Evolutionary conservation across 2,888 invertebrate species (phyloP).

Genomic region (Synergus gifuensis): DNA sequence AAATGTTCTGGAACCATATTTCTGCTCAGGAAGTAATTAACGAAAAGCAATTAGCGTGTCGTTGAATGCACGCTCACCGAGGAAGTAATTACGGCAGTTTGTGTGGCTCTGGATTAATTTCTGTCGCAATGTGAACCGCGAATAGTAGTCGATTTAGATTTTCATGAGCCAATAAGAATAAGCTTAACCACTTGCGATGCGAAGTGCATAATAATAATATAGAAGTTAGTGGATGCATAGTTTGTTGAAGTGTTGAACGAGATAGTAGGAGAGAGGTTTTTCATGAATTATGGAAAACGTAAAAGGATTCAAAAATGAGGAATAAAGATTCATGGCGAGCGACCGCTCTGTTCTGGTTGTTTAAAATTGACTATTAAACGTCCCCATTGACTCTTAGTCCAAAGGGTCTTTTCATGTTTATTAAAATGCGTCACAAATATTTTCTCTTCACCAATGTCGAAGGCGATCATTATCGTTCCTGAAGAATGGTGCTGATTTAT

Average conservation of each 20-base stretch:
- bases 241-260: too few species aligned
- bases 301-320: slow-evolving; percentile 27
- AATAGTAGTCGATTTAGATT: neutral
- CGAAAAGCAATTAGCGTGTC: slow-evolving; percentile 17
- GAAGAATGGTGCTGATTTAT: neutral
- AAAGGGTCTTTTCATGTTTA: slow-evolving; percentile 54
- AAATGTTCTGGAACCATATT: slow-evolving; percentile 9
- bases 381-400: slow-evolving; percentile 46
- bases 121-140: neutral
- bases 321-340: slow-evolving; percentile 9
- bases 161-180: slow-evolving; percentile 24
- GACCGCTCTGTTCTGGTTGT: neutral
- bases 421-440: slow-evolving; percentile 48
- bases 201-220: too few species aligned
- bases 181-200: neutral
- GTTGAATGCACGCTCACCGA: neutral
- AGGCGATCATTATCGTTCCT: neutral
- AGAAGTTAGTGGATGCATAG: too few species aligned
- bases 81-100: slow-evolving; percentile 13
- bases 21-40: slow-evolving; percentile 33
- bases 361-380: neutral
- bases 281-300: slow-evolving; percentile 38
- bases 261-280: neutral
- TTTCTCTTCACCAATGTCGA: neutral
- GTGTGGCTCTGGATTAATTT: neutral